phyloP scores from a whole-genome alignment of 2,888 invertebrate genomes.

The Pogonocherus hispidulus region DNA sequence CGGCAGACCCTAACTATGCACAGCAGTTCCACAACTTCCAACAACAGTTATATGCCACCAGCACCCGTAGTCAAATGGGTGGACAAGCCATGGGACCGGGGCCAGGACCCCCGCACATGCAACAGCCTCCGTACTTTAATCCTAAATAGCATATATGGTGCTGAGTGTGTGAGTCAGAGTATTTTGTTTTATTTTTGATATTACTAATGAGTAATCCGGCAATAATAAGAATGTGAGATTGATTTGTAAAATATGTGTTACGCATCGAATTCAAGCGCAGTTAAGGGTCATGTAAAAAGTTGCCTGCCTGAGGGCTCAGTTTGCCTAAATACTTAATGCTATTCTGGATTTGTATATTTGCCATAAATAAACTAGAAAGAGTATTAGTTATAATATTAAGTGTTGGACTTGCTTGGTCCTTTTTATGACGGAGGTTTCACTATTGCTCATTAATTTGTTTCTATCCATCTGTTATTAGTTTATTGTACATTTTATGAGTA shows the following conservation, averaged over 20 bases:
- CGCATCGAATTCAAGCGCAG: constrained; percentile 69
- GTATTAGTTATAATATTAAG: constrained; percentile 58
- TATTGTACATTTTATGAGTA: constrained; percentile 70
- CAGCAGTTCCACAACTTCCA: constrained; percentile 97
- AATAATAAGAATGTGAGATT: constrained; percentile 66
- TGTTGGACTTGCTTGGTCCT: constrained; percentile 64
- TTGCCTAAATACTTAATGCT: constrained; percentile 65
- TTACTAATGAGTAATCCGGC: constrained; percentile 67
- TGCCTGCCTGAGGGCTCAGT: constrained; percentile 63
- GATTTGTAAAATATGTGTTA: constrained; percentile 64
- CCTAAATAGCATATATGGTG: constrained; percentile 67
- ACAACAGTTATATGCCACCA: constrained; percentile 93
- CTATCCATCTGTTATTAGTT: constrained; percentile 70
- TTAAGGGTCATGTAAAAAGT: constrained; percentile 67
- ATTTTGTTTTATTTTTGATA: constrained; percentile 69
- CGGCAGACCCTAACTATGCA: constrained; percentile 92
- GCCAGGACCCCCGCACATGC: constrained; percentile 69
- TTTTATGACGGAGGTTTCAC: constrained; percentile 68
- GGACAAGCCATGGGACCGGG: constrained; percentile 68
- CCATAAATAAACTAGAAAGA: constrained; percentile 62
- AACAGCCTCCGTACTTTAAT: constrained; percentile 69
- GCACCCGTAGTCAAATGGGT: constrained; percentile 76
- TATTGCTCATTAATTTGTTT: constrained; percentile 70
- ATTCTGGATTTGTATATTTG: constrained; percentile 68
- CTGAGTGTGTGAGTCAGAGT: constrained; percentile 65